These are phyloP conservation scores for Drosophila mimetica DNA, from an alignment of 2,888 invertebrate species.

Conservation along the genomic window DNA sequence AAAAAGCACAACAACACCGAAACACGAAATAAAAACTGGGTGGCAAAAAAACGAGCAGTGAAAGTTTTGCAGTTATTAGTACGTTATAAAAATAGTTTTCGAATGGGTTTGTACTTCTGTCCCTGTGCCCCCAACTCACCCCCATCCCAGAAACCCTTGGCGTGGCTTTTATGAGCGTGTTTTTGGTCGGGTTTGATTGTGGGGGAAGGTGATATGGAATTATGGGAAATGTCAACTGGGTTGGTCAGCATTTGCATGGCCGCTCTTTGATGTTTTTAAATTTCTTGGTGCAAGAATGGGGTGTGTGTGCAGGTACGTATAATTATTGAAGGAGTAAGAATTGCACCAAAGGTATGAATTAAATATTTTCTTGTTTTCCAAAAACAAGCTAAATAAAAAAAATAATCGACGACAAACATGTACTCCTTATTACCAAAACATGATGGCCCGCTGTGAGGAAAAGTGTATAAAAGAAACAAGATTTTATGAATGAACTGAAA, in stretches of 20 bases:
- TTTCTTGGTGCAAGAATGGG: constrained; percentile 31
- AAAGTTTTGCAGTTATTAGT: constrained; percentile 80
- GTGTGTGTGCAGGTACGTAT: constrained; percentile 19
- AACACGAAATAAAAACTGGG: constrained; percentile 34
- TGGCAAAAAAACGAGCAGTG: constrained; percentile 69
- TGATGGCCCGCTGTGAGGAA: constrained; percentile 26
- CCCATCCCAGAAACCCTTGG: constrained; percentile 35
- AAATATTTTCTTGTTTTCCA: not conserved
- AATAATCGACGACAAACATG: not conserved
- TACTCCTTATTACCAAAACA: not conserved
- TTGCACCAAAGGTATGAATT: not conserved
- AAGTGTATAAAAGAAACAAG: constrained; percentile 32
- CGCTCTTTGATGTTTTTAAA: constrained; percentile 24
- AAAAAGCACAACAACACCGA: constrained; percentile 43
- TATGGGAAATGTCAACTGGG: constrained; percentile 63
- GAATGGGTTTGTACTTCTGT: constrained; percentile 18
- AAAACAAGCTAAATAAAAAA: not conserved
- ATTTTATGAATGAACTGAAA: constrained; percentile 68
- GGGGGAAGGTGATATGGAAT: constrained; percentile 30
- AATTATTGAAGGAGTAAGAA: constrained; percentile 2
- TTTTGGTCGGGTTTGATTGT: constrained; percentile 37
- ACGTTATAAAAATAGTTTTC: constrained; percentile 73
- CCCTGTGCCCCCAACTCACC: not conserved
- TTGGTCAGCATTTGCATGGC: constrained; percentile 24
- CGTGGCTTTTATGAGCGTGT: constrained; percentile 74